phyloP scores from a whole-genome alignment of 2,888 invertebrate genomes.

The Endotricha flammealis region DNA sequence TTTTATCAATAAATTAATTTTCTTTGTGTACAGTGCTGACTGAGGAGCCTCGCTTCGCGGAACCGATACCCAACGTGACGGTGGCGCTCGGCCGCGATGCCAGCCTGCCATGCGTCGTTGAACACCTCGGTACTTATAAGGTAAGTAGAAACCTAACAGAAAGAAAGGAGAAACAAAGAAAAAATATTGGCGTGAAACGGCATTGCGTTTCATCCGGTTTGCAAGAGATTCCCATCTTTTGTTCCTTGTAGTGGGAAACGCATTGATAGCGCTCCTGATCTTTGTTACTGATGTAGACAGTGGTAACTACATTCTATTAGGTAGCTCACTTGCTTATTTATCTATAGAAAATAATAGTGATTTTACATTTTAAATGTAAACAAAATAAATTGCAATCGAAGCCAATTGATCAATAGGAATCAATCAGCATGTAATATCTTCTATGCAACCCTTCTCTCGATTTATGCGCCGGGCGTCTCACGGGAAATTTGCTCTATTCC shows the following conservation, averaged over 20 bases:
- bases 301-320: too few relatives aligned
- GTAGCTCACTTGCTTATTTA: too few relatives aligned
- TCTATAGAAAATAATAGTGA: too few relatives aligned
- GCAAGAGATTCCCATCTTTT: too few relatives aligned
- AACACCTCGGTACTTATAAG: constrained; percentile 93
- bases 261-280: too few relatives aligned
- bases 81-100: constrained; percentile 94
- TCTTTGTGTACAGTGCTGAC: constrained; percentile 82
- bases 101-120: constrained; percentile 92
- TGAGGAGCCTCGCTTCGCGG: constrained; percentile 91
- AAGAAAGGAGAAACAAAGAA: background rate
- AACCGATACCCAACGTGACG: constrained; percentile 94
- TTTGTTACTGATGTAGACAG: too few relatives aligned
- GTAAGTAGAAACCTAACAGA: constrained; percentile 58
- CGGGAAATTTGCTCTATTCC: constrained; percentile 4
- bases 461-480: constrained; percentile 1
- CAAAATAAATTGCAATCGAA: too few relatives aligned
- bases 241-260: too few relatives aligned
- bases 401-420: background rate
- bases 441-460: constrained; percentile 4
- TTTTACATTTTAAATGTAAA: too few relatives aligned
- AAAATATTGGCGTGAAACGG: background rate
- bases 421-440: background rate
- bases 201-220: too few relatives aligned
- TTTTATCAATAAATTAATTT: too few relatives aligned